These are phyloP conservation scores for Glyptemys insculpta DNA, from an alignment of 2,797 vertebrate genomes.

Conservation along the genomic window DNA sequence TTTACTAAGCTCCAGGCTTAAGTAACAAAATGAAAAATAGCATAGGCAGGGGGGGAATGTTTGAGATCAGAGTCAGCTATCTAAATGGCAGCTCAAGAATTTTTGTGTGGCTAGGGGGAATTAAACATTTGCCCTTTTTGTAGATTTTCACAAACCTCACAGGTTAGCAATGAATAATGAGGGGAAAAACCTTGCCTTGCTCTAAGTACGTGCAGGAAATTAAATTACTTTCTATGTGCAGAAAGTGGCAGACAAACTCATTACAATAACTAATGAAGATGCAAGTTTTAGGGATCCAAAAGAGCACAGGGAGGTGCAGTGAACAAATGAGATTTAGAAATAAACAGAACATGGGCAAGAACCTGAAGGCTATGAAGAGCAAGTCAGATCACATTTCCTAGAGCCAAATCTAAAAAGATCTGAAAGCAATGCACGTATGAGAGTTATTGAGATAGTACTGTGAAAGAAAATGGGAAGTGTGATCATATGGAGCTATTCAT, in stretches of 20 bases:
- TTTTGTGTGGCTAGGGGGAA: fast-evolving
- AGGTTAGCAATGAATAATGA: not conserved
- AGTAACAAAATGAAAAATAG: not conserved
- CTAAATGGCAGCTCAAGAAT: not conserved
- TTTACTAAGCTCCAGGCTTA: not conserved
- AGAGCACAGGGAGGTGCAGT: not conserved
- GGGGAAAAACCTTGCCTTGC: not conserved
- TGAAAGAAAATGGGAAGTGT: not conserved
- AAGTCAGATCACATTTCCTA: not conserved
- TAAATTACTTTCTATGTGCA: conserved; percentile 39
- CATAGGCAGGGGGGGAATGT: not conserved
- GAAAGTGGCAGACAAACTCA: not conserved
- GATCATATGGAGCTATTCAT: conserved; percentile 5
- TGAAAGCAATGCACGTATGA: conserved; percentile 2
- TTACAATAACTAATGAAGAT: conserved; percentile 10
- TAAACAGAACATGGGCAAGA: not conserved
- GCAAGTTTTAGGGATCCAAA: not conserved
- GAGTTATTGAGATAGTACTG: not conserved
- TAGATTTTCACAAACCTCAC: not conserved
- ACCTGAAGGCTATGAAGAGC: not conserved
- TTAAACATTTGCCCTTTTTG: not conserved
- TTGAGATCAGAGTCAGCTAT: not conserved
- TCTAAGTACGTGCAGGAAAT: conserved; percentile 24
- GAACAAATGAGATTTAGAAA: not conserved
- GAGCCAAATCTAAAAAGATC: not conserved